Base-by-base conservation (phyloP, 2,797 vertebrate genomes). In the Perodicticus potto region DNA sequence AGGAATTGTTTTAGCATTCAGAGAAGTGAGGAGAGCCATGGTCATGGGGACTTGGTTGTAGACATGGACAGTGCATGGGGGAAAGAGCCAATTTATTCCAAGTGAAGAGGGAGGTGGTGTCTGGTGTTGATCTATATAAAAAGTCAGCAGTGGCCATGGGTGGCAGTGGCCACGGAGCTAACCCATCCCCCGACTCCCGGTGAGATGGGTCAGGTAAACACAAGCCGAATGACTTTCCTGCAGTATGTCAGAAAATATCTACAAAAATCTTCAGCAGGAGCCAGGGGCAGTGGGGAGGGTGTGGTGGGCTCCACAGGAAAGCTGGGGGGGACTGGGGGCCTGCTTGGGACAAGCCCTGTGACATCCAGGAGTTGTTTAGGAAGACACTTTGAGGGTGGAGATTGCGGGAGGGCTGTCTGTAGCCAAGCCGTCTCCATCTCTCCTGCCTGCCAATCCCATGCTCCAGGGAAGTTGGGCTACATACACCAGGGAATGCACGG, bases 301-400 rank as follows among this genome's bases (percentile, higher is more conserved):
- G 45, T 3, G 40, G 78, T 22, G 12, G 1, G 8, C 19, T 3
- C 14, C 0, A 0, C 6, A 0, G 5, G 40, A 43, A 1, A 5
- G 23, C 77, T 27, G 45, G 37, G 3, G 3, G 69, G 45, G 10
- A 37, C 4, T 7, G 40, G 45, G 37, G 23, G 7, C 32, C 3
- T 25, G 7, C 16, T 4, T 0, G 19, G 72, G 29, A 73, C 27
- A 2, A 14, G 14, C 32, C 19, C 1, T 20, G 59, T 5, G 45
- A 73, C 27, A 37, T 73, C 29, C 29, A 19, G 16, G 61, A 63
- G 43, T 40, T 1, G n/a, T 17, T 22, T 6, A 34, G 25, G 40
- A 84, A 27, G 32, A 72, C 0, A 0, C 19, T 40, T 89, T 7
- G 11, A n/a, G 12, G 13, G 27, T 43, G 53, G 29, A 83, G 20